A percentile compares a stretch with the other conserved stretches of the same genome.
Conservation (phyloP, 2,113 vertebrate species). For the Spheniscus mendiculus region DNA sequence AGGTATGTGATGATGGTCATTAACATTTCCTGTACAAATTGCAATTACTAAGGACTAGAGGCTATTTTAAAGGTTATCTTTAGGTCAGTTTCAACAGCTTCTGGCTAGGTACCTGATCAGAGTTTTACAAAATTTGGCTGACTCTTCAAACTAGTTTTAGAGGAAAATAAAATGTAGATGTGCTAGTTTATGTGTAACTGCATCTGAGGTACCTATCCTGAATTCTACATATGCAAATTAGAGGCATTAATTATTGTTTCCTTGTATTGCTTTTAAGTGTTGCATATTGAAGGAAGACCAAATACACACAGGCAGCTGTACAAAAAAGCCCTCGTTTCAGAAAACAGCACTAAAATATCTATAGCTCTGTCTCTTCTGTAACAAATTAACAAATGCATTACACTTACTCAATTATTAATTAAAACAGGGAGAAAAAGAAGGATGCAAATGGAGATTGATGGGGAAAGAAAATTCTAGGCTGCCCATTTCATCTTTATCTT, state of each 20-base stretch:
- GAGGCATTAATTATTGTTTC: not conserved
- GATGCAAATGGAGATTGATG: not conserved
- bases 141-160: not conserved
- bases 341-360: not conserved
- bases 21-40: conserved; percentile 45
- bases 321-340: not conserved
- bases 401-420: not conserved
- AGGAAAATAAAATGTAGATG: not conserved
- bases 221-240: not conserved
- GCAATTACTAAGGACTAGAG: not conserved
- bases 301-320: not conserved
- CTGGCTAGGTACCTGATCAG: not conserved
- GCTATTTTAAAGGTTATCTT: conserved; percentile 23
- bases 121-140: not conserved
- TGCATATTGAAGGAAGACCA: not conserved
- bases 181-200: not conserved
- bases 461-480: not conserved
- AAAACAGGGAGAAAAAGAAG: not conserved
- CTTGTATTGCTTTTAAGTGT: not conserved
- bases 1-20: not conserved
- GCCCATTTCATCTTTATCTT: not conserved
- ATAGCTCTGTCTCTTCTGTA: not conserved
- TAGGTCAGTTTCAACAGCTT: not conserved
- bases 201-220: not conserved
- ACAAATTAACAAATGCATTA: not conserved